Evolutionary conservation across 1,140 invertebrate species (phyloP), one percentile per base, ranked within the genome.

Genomic region (Trinorchestia longiramus): DNA sequence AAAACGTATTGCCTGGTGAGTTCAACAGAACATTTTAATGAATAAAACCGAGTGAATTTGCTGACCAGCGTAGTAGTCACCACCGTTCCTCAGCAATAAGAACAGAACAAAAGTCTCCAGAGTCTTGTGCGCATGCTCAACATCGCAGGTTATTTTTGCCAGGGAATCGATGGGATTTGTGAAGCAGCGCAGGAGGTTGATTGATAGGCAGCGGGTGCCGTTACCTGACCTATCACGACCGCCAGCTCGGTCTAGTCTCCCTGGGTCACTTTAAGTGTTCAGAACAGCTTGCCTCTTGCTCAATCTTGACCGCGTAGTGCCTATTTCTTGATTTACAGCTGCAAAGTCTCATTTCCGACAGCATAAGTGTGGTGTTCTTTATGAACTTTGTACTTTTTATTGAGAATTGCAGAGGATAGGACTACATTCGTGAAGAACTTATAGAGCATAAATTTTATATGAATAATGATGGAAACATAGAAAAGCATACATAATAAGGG

Each of bases 211-310:
- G 62, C 11, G 15, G 62, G 15, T 36, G 62, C 62, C 62, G 62
- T 77, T 77, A 77, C 62, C 62, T 77, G 62, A 77, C 62, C 62
- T 77, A 77, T 77, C 62, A 77, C 62, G 62, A 77, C 62, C 62
- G 62, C 62, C 62, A 77, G 62, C 28, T 77, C 62, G 3, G 62
- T 6, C 6, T 28, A 3, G 62, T 11, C 36, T 28, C 1, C 62
- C 62, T 11, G 15, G 62, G 28, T 11, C 36, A 11, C 15, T 28
- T 77, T 77, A 77, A 36, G 11, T 15, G 15, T 36, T 3, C 1
- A 77, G 62, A 11, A 36, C 62, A 36, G 62, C 62, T 19, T 28
- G 36, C 1, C 62, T 77, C 28, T 77, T 77, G 62, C 62, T 15
- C 62, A 77, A 77, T 77, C 62, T 77, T 77, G 28, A 36, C 62